Conservation (phyloP, 2,113 vertebrate species). For the Phylloscopus trochiloides region DNA sequence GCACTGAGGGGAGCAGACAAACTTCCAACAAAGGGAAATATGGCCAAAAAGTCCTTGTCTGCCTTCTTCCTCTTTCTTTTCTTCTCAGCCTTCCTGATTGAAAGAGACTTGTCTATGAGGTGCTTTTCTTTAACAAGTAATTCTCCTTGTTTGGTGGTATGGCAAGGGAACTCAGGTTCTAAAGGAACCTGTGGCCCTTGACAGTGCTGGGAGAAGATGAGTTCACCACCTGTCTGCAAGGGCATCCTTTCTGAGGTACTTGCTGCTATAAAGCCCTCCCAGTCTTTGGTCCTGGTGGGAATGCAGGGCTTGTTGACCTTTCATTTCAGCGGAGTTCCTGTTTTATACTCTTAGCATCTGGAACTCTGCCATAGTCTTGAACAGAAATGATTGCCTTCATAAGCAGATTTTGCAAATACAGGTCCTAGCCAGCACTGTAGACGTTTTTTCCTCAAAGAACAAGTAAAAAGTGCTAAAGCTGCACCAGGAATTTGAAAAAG, state of each 20-base stretch:
- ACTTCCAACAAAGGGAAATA: neutral
- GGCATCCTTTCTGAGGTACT: neutral
- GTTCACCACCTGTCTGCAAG: neutral
- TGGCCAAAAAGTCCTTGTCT: fast-evolving
- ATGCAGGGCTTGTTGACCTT: neutral
- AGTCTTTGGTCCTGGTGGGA: neutral
- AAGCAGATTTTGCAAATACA: neutral
- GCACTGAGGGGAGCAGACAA: neutral
- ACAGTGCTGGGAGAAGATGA: neutral
- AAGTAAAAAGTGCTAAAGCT: neutral
- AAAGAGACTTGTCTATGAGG: neutral
- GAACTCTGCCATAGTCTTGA: neutral
- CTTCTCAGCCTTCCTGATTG: neutral
- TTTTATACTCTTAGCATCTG: neutral
- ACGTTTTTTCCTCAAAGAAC: neutral
- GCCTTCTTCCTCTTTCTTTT: neutral
- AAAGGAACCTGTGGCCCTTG: neutral
- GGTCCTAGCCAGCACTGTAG: neutral
- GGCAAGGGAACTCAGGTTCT: neutral
- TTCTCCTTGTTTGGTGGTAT: neutral
- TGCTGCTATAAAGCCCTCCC: neutral
- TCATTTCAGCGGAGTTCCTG: neutral
- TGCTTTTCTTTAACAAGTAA: neutral
- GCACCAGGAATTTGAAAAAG: neutral
- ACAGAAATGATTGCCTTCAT: neutral